These are phyloP conservation scores for Urocyon cinereoargenteus DNA, from an alignment of 2,797 vertebrate genomes.

Conservation along the genomic window DNA sequence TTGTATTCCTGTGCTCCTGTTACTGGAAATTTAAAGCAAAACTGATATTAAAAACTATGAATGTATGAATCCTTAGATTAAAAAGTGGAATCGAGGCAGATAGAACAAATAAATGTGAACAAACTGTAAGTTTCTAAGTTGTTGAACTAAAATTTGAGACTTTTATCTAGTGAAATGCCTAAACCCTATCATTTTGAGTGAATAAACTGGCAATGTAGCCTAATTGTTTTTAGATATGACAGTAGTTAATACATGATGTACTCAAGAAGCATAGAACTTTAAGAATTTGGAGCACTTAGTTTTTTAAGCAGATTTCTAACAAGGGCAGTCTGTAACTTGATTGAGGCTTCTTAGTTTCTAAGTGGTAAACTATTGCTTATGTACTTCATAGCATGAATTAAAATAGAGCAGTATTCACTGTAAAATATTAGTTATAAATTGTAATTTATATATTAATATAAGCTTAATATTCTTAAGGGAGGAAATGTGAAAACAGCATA, in stretches of 20 bases:
- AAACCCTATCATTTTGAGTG: neutral
- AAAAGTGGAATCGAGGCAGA: neutral
- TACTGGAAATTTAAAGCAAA: slow-evolving; percentile 20
- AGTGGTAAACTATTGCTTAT: neutral
- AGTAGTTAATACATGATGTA: neutral
- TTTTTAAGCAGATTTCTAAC: slow-evolving; percentile 22
- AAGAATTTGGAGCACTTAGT: neutral
- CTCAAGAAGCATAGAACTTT: neutral
- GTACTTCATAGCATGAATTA: neutral
- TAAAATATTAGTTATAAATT: neutral
- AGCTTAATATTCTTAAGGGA: slow-evolving; percentile 26
- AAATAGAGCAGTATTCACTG: slow-evolving; percentile 1
- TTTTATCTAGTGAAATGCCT: neutral
- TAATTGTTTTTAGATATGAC: neutral
- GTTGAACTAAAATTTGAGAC: neutral
- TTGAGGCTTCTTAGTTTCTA: neutral
- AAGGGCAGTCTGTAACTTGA: neutral
- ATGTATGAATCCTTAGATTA: neutral
- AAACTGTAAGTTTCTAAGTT: neutral
- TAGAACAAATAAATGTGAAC: neutral
- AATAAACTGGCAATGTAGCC: neutral
- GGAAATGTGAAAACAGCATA: slow-evolving; percentile 8
- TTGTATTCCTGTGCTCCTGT: neutral
- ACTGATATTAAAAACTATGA: neutral
- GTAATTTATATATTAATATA: neutral